Conservation (phyloP, 2,797 vertebrate genomes). For the Podarcis lilfordi region DNA sequence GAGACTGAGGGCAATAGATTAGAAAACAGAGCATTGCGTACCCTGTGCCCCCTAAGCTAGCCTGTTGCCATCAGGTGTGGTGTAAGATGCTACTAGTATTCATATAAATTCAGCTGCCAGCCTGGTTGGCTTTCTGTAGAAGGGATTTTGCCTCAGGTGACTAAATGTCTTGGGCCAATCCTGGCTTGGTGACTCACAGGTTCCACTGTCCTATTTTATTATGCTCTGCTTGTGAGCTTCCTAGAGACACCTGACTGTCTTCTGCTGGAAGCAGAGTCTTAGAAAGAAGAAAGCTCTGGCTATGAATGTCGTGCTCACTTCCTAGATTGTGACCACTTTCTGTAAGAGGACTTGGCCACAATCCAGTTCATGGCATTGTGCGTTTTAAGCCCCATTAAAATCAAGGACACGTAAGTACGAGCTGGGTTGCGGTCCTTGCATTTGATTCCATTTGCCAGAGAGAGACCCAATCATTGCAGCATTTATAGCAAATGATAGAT, state of each 20-base stretch:
- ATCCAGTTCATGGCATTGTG: neutral
- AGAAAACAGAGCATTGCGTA: too few species aligned
- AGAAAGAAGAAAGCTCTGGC: neutral
- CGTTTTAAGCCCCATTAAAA: constrained; percentile 6
- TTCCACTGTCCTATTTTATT: too few species aligned
- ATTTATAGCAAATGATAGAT: neutral
- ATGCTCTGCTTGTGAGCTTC: neutral
- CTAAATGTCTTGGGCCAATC: too few species aligned
- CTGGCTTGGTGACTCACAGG: too few species aligned
- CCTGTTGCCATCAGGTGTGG: too few species aligned
- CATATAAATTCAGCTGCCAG: too few species aligned
- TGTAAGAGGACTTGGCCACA: neutral
- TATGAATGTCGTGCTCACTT: neutral
- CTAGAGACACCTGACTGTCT: too few species aligned
- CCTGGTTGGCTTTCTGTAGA: too few species aligned
- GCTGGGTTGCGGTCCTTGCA: neutral
- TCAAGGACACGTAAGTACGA: neutral
- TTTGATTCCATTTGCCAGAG: constrained; percentile 23
- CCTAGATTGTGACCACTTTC: neutral
- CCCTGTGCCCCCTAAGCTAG: too few species aligned
- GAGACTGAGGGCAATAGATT: too few species aligned
- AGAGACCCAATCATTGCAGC: constrained; percentile 13
- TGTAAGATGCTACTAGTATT: too few species aligned
- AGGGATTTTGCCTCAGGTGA: too few species aligned
- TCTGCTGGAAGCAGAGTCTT: neutral